Conservation (phyloP, 2,888 invertebrate species). For the Hyppa rectilinea region DNA sequence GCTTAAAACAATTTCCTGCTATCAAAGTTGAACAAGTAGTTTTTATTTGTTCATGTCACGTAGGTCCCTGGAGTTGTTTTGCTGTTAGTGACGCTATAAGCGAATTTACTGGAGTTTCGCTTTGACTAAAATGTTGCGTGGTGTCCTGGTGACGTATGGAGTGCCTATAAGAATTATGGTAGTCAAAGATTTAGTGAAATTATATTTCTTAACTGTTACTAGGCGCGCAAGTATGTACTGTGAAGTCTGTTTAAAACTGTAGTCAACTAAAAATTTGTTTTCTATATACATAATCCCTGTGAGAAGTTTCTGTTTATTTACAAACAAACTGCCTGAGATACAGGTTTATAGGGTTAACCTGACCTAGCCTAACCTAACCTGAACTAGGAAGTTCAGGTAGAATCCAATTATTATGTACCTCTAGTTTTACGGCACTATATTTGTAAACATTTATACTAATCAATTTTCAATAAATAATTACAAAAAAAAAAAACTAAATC, state of each 20-base stretch:
- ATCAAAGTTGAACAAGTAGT: constrained; percentile 83
- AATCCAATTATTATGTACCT: too few species aligned
- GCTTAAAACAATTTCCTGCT: constrained; percentile 85
- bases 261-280: background rate
- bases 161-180: too few species aligned
- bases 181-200: background rate
- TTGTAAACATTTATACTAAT: too few species aligned
- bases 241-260: background rate
- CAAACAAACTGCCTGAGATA: too few species aligned
- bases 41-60: constrained; percentile 85
- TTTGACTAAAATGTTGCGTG: constrained; percentile 71
- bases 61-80: constrained; percentile 82
- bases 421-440: too few species aligned
- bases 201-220: background rate
- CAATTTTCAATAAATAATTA: too few species aligned
- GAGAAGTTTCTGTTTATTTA: background rate
- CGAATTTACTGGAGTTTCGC: constrained; percentile 80
- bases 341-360: too few species aligned
- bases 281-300: background rate
- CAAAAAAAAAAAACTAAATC: too few species aligned
- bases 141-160: constrained; percentile 11
- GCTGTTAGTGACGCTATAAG: constrained; percentile 83
- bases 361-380: too few species aligned
- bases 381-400: too few species aligned
- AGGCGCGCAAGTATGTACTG: background rate